Conservation (phyloP, 92 coral and sea anemone species). For the Porites cylindrica region DNA sequence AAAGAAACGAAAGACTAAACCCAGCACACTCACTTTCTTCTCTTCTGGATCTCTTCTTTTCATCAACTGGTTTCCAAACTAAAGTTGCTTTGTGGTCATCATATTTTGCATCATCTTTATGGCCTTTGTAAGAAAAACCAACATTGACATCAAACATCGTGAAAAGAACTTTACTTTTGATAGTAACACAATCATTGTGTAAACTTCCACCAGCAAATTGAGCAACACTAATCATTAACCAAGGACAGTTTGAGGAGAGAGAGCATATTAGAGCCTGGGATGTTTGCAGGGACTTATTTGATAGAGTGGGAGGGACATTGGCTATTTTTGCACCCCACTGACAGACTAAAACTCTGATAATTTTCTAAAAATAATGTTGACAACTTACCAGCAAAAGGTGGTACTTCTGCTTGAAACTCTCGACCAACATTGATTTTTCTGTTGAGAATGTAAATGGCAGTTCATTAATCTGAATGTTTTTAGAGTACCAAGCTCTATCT, state of each 20-base stretch:
- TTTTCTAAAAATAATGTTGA: background rate
- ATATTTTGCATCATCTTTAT: conserved; percentile 51
- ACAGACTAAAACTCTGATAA: background rate
- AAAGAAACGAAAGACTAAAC: background rate
- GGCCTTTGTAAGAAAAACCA: conserved; percentile 33
- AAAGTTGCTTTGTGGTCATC: conserved; percentile 94
- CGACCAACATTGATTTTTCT: conserved; percentile 98
- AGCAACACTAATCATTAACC: too few relatives aligned
- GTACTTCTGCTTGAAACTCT: conserved; percentile 95
- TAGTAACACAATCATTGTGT: too few relatives aligned
- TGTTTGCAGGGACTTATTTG: too few relatives aligned
- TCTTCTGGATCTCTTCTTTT: conserved; percentile 78
- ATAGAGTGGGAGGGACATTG: too few relatives aligned
- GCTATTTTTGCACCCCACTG: background rate
- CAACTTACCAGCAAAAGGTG: conserved; percentile 77
- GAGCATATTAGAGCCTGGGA: too few relatives aligned
- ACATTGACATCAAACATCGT: background rate
- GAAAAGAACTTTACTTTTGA: too few relatives aligned
- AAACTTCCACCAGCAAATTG: too few relatives aligned
- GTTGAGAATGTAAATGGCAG: background rate
- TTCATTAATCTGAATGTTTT: too few relatives aligned
- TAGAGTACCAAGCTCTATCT: too few relatives aligned
- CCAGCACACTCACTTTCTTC: conserved; percentile 87
- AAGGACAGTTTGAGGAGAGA: too few relatives aligned
- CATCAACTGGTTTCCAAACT: conserved; percentile 90